Evolutionary conservation across 2,888 invertebrate genomes (phyloP).

Genomic region (Drosophila dives): DNA sequence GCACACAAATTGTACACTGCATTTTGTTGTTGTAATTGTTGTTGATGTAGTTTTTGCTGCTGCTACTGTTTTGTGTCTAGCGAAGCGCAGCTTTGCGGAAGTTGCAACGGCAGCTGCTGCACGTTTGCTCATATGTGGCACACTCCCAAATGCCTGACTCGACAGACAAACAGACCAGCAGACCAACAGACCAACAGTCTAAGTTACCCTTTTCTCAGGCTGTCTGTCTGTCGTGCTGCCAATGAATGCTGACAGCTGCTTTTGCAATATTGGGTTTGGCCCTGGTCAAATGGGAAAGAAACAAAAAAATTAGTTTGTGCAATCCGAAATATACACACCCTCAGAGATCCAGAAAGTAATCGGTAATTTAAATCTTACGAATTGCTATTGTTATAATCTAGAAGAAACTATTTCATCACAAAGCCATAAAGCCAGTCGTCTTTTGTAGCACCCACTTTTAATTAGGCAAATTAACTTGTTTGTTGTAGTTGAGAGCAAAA

Average conservation of each 20-base stretch:
- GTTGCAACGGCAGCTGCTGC: constrained; percentile 68
- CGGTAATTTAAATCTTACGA: not conserved
- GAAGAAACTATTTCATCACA: not conserved
- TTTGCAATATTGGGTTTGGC: constrained; percentile 57
- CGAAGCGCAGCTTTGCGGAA: constrained; percentile 76
- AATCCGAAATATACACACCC: constrained; percentile 36
- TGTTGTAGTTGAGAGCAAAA: not conserved
- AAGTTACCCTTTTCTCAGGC: constrained; percentile 65
- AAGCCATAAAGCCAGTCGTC: not conserved
- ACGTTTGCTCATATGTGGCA: constrained; percentile 50
- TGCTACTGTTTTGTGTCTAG: constrained; percentile 48
- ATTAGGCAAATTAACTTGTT: not conserved
- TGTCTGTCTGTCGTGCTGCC: constrained; percentile 44
- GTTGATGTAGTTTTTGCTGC: constrained; percentile 44
- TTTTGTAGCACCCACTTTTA: not conserved
- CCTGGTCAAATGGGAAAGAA: constrained; percentile 47
- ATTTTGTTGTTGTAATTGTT: constrained; percentile 21
- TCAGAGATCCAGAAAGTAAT: constrained; percentile 6
- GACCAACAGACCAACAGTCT: constrained; percentile 1
- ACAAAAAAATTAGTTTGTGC: constrained; percentile 11
- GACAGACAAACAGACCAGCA: not conserved
- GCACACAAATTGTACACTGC: constrained; percentile 66
- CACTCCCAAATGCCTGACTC: constrained; percentile 39
- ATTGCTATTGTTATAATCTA: not conserved
- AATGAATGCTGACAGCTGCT: constrained; percentile 69